These are phyloP conservation scores for Sebastiscus albofasciatus DNA, from an alignment of 2,797 vertebrate species.

Conservation along the genomic window DNA sequence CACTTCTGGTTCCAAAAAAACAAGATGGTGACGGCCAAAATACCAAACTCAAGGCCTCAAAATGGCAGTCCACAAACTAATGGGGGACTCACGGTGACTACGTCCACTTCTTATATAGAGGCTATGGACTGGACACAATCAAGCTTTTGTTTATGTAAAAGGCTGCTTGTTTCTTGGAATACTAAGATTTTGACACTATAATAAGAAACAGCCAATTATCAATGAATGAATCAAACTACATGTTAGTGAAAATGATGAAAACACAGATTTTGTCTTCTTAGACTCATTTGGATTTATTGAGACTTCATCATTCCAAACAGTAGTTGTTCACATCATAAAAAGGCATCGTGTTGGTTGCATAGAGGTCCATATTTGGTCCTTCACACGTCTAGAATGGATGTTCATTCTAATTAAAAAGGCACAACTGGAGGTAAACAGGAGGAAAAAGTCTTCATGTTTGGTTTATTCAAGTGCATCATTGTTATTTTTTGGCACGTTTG, in stretches of 20 bases:
- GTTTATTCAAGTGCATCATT: constrained; percentile 3
- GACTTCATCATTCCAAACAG: constrained; percentile 32
- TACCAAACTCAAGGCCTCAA: too few species aligned
- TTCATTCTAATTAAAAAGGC: constrained; percentile 35
- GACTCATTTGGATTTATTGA: constrained; percentile 61
- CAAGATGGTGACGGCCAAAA: too few species aligned
- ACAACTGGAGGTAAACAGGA: constrained; percentile 43
- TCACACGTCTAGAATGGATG: background rate
- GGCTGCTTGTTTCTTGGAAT: background rate
- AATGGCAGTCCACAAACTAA: too few species aligned
- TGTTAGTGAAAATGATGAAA: background rate
- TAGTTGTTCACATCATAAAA: constrained; percentile 27
- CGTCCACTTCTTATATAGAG: too few species aligned
- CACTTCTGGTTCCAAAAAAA: too few species aligned
- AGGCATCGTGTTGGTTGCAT: constrained; percentile 18
- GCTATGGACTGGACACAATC: too few species aligned
- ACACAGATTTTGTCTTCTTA: background rate
- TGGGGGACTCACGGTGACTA: too few species aligned
- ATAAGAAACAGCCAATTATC: background rate
- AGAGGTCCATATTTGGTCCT: constrained; percentile 48
- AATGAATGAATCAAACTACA: background rate
- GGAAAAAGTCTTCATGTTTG: background rate
- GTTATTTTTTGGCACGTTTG: constrained; percentile 41
- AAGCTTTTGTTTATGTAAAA: background rate
- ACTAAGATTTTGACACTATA: background rate